A percentile compares a stretch with the other conserved stretches of the same genome.
Conservation (phyloP, 2,888 invertebrate genomes). For the Glyphotaelius pellucidus region DNA sequence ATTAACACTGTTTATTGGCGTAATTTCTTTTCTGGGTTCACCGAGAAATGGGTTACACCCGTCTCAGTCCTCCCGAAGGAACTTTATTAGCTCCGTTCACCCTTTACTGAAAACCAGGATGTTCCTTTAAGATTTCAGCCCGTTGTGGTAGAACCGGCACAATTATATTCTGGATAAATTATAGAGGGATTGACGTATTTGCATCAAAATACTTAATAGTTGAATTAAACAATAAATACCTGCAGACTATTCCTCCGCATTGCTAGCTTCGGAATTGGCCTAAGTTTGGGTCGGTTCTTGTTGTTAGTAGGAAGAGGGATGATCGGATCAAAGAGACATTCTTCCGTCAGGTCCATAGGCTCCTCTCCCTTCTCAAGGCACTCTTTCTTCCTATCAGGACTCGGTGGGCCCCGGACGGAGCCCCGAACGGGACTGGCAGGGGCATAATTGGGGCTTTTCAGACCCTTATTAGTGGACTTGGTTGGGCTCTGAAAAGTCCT, state of each 20-base stretch:
- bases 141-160: too few species aligned
- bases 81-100: too few species aligned
- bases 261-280: conserved; percentile 81
- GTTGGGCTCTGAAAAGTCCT: neutral
- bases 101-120: too few species aligned
- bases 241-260: conserved; percentile 82
- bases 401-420: neutral
- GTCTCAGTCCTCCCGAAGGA: too few species aligned
- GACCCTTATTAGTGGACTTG: neutral
- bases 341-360: conserved; percentile 42
- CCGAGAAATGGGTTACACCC: too few species aligned
- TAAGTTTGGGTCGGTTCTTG: conserved; percentile 83
- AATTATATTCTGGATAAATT: neutral
- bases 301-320: conserved; percentile 78
- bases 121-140: too few species aligned
- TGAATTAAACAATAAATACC: conserved; percentile 68
- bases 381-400: neutral
- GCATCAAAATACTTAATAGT: neutral
- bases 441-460: neutral
- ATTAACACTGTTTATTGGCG: too few species aligned
- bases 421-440: neutral
- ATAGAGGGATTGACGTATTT: neutral
- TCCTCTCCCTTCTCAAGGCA: neutral
- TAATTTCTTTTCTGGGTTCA: too few species aligned
- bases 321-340: conserved; percentile 73